Base-by-base conservation (phyloP, 1,140 invertebrate genomes). In the Monochamus saltuarius region DNA sequence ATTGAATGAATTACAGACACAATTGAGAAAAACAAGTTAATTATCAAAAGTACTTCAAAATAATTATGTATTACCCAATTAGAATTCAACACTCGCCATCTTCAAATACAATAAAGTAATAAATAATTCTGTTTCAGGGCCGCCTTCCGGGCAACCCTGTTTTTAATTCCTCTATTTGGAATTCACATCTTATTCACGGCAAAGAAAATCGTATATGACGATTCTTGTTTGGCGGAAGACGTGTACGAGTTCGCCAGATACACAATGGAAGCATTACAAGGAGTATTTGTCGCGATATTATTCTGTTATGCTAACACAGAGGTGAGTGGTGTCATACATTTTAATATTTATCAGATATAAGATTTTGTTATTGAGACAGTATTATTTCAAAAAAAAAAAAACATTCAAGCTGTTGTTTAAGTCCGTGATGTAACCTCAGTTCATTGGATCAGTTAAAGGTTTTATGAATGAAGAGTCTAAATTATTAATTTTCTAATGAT, bases 271-370 rank as follows among this genome's bases (percentile, higher is more conserved):
- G 81, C 79, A 0, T 59, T 84, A 7, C 83, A 85, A 65, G 84
- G 83, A 2, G 74, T 83, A 29, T 67, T 82, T 11, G 82, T 85
- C 0, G 77, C 83, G 7, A 49, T 82, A 47, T 68, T 85, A 0
- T 85, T 83, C 64, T 86, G 84, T 67, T 86, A 84, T 63, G 57
- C 79, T 9, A 85, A 84, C 67, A 79, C 79, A 66, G 84, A 86
- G 78, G 84, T 85, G 72, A 76, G 43, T 35, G 14, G 45, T 10
- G 17, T 17, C 13, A 14, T 13, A 47, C 10, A 47, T 17, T 14
- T 14, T 17, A 17, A 47, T 47, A 14, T n/a, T 40, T n/a, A n/a
- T 2, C 14, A n/a, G 39, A 40, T 40, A 8, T 14, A n/a, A 40
- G 39, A 40, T 2, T 40, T n/a, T 11, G 39, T 40, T 14, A n/a